Conservation (phyloP, 2,113 vertebrate genomes). For the Sander lucioperca region DNA sequence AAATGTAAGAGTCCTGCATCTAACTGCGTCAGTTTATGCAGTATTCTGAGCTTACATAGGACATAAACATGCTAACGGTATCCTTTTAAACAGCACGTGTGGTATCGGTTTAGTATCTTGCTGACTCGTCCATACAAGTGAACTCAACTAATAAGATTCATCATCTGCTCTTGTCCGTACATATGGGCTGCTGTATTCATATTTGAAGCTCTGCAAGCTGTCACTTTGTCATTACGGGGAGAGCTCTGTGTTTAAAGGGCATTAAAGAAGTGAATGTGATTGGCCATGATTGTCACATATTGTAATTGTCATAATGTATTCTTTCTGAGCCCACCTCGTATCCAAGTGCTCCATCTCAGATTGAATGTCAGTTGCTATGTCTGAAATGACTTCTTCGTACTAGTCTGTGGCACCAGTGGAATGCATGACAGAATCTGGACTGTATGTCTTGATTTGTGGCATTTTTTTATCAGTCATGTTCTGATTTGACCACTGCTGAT, state of each 20-base stretch:
- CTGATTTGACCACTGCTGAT: constrained; percentile 65
- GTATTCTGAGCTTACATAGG: neutral
- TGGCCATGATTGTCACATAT: too few relatives aligned
- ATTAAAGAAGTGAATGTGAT: neutral
- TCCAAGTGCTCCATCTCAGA: neutral
- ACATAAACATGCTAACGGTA: neutral
- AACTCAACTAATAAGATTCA: neutral
- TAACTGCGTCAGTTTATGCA: neutral
- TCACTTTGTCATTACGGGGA: too few relatives aligned
- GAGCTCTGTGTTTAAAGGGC: neutral
- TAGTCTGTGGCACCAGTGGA: neutral
- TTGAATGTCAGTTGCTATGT: neutral
- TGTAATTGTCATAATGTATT: neutral
- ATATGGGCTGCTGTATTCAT: neutral
- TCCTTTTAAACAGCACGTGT: too few relatives aligned
- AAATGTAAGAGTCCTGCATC: neutral
- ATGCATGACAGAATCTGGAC: neutral
- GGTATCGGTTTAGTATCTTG: too few relatives aligned
- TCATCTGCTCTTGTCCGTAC: neutral
- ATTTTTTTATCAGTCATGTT: constrained; percentile 56
- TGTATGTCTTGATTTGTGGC: constrained; percentile 11
- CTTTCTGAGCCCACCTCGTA: too few relatives aligned
- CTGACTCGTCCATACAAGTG: neutral
- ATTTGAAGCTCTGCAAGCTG: neutral
- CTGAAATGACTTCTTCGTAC: neutral